Evolutionary conservation across 2,113 vertebrate species (phyloP), one percentile per base, ranked within the genome.

Genomic region (Mormyrus iriodes): DNA sequence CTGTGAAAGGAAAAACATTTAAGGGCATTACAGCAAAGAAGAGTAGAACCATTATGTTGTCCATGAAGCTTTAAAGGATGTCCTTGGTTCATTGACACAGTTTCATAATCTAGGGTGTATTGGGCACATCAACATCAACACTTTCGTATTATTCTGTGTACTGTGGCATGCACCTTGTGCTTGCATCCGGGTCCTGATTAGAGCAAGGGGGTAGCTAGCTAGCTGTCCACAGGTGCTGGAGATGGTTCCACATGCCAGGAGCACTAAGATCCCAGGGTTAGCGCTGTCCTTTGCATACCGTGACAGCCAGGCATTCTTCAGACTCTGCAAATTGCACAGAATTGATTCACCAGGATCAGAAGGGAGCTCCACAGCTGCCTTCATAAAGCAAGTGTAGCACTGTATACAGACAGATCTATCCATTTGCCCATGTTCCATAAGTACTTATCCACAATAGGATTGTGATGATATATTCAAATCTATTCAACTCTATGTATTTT

Each of bases 191-290:
- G 98, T 99, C 88, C 98, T 96, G 94, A 99, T 94, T 65, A 99
- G 95, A 85, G 98, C 97, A 19, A 99, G 94, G 1, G 98, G 98
- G 91, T 99, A 99, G 89, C 98, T 99, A 92, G 98, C 96, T 48
- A 99, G 91, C 93, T 99, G 98, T 2, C 98, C 98, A n/a, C 98
- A 99, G 0, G 98, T 98, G 93, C 98, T 99, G 83, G 98, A 99
- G 6, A 96, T 73, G 39, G 98, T 99, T 1, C 98, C 98, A 24
- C 98, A 99, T 9, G 95, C 96, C 83, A 99, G 88, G 91, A 99
- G 91, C 0, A 99, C 98, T 89, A 98, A 82, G 8, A 99, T 90
- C 0, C 98, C 98, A 0, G 98, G 98, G 93, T 99, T 99, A 4
- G 97, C 98, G 0, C 97, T 95, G 90, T 97, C 97, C 90, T 97